Evolutionary conservation across 1,140 invertebrate genomes (phyloP), one percentile per base, ranked within the genome.

Genomic region (Orchesella cincta): DNA sequence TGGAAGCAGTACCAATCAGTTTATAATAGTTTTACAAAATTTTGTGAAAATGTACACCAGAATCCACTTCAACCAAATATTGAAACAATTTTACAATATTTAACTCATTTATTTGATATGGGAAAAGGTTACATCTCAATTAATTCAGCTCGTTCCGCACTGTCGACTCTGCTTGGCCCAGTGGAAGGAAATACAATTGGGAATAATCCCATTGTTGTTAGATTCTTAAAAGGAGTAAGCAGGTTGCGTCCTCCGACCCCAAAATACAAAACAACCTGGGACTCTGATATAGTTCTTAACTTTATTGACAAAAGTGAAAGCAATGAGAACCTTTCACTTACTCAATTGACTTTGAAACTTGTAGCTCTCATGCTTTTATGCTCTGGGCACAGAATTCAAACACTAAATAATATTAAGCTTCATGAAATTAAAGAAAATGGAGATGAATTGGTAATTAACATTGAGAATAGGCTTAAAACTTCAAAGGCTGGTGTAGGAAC

Each of bases 351-450:
- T 64, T 16, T 16, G 23, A 64, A 64, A 26, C 26, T 64, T 12
- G 57, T 64, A 23, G 5, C 14, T 29, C 14, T 64, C 8, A 12
- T 64, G 23, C 12, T 29, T 16, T 26, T 64, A 12, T 5, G 20
- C 23, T 39, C 71, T 39, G 35, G 34, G 36, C 71, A 73, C 8
- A 73, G 71, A 73, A 26, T 73, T 8, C 71, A 73, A 39, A 39
- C 71, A 20, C 23, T 73, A 2, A 14, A 20, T 31, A 39, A 12
- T 14, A 73, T 73, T 39, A 2, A 14, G 46, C 3, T 73, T 23
- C 1, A 28, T 8, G 23, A 73, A 34, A 73, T 73, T n/a, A 73
- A 18, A 14, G 46, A 12, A 20, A 16, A 39, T 2, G 36, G 71
- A 35, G 71, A 39, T 5, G 28, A 36, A 1, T 18, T 35, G 2